Percentiles rank a stretch among this genome's conserved stretches.
phyloP scores from a whole-genome alignment of 2,113 vertebrate genomes.

The Morone saxatilis region DNA sequence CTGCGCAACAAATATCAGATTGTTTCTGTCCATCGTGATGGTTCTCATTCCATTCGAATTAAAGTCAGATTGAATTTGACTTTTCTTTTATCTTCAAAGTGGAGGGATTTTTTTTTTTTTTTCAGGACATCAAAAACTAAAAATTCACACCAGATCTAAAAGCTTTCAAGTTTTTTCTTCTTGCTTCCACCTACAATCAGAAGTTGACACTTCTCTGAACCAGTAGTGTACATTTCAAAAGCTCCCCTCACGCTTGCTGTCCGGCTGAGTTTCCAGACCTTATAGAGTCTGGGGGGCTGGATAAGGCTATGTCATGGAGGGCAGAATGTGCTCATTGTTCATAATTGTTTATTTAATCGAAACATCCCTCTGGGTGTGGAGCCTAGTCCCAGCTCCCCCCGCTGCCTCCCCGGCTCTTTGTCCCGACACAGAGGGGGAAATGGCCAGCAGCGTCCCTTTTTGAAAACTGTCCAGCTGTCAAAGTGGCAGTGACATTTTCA shows the following conservation, averaged over 20 bases:
- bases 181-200: neutral
- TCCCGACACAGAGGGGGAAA: constrained; percentile 81
- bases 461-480: constrained; percentile 88
- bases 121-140: constrained; percentile 20
- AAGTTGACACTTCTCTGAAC: constrained; percentile 21
- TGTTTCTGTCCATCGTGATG: neutral
- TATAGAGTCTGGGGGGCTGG: constrained; percentile 49
- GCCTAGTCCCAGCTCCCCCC: constrained; percentile 68
- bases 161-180: constrained; percentile 13
- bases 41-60: constrained; percentile 12
- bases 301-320: constrained; percentile 76
- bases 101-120: neutral
- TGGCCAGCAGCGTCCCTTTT: constrained; percentile 82
- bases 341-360: constrained; percentile 85
- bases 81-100: constrained; percentile 18
- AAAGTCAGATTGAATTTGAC: constrained; percentile 18
- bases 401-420: constrained; percentile 73
- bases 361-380: constrained; percentile 74
- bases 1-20: constrained; percentile 8
- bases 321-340: constrained; percentile 86
- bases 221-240: constrained; percentile 40
- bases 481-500: constrained; percentile 87
- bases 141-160: neutral
- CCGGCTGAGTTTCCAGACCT: constrained; percentile 52
- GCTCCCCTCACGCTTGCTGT: constrained; percentile 18